phyloP scores from a whole-genome alignment of 1,140 invertebrate species.

The Drosophila tristis region DNA sequence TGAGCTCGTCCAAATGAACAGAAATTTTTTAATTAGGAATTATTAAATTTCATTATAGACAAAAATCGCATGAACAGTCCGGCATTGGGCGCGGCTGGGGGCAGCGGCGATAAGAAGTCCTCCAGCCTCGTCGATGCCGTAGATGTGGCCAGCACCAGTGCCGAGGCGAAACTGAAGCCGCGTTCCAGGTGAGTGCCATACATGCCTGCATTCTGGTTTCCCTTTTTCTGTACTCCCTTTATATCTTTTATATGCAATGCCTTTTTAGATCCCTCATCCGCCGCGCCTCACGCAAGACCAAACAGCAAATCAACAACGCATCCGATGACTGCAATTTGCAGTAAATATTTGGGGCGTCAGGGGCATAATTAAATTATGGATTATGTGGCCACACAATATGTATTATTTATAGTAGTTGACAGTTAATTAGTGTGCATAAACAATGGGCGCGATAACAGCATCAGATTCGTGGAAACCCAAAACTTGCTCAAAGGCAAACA shows the following conservation, averaged over 20 bases:
- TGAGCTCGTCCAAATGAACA: too few relatives aligned
- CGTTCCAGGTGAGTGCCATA: constrained; percentile 68
- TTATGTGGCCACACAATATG: constrained; percentile 26
- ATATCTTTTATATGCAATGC: background rate
- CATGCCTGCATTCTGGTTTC: background rate
- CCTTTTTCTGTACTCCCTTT: background rate
- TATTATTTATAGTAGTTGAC: constrained; percentile 34
- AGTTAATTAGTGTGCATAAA: constrained; percentile 46
- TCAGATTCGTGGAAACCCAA: constrained; percentile 1
- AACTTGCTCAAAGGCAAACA: constrained; percentile 42
- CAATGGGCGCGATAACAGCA: constrained; percentile 16
- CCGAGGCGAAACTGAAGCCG: constrained; percentile 76
- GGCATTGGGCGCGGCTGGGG: constrained; percentile 50
- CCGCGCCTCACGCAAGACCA: constrained; percentile 91
- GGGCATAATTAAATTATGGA: constrained; percentile 26
- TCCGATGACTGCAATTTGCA: constrained; percentile 91
- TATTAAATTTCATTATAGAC: constrained; percentile 53
- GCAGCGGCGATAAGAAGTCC: constrained; percentile 70
- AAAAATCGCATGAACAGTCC: constrained; percentile 81
- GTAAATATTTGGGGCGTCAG: constrained; percentile 84
- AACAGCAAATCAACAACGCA: constrained; percentile 90
- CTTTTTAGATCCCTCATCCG: constrained; percentile 89
- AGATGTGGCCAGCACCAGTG: constrained; percentile 72
- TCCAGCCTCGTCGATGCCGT: constrained; percentile 66
- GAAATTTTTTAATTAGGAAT: constrained; percentile 16